Base-by-base conservation (phyloP, 2,113 vertebrate species). In the Epinephelus fuscoguttatus region DNA sequence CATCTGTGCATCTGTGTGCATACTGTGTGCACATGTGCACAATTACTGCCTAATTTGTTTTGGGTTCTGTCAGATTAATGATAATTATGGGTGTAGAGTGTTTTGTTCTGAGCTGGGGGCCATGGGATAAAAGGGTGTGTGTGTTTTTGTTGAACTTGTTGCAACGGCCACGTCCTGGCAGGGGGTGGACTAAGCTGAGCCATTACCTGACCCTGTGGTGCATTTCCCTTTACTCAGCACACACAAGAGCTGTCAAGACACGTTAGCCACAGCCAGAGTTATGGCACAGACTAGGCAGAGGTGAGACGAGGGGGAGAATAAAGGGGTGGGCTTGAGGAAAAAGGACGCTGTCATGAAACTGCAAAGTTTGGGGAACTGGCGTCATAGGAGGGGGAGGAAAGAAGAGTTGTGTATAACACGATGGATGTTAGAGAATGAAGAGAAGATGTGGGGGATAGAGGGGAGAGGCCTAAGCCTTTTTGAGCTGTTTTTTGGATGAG, bases 81-180 rank as follows among this genome's bases (percentile, higher is more conserved):
- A 81, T 67, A 90, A 85, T 74, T 79, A 85, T 45, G 42, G 33
- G 69, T 47, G 64, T 27, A 30, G 78, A 78, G 79, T 59, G 74
- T 86, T 89, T 91, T 91, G 88, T 86, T 74, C 69, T 70, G 59
- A 63, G 76, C 66, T 56, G 33, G 87, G 88, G 85, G 69, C 75
- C 70, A 72, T 1, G 1, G 68, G 78, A 93, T 90, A 75, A 93
- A 88, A 82, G 89, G 73, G 79, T 89, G 84, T 93, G 69, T 88
- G 79, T 89, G 87, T 94, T 90, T 93, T 90, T 84, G 84, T 88
- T 91, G 72, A 93, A 91, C 91, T 91, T 93, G 80, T 87, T 86
- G 81, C 85, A 88, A 89, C 74, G 87, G 91, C 84, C 89, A 89
- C 47, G 60, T 90, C 85, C 82, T 70, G 69, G 84, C 53, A 75